A percentile compares a stretch with the other conserved stretches of the same genome.
Conservation (phyloP, 2,888 invertebrate species). For the Bombylius major region DNA sequence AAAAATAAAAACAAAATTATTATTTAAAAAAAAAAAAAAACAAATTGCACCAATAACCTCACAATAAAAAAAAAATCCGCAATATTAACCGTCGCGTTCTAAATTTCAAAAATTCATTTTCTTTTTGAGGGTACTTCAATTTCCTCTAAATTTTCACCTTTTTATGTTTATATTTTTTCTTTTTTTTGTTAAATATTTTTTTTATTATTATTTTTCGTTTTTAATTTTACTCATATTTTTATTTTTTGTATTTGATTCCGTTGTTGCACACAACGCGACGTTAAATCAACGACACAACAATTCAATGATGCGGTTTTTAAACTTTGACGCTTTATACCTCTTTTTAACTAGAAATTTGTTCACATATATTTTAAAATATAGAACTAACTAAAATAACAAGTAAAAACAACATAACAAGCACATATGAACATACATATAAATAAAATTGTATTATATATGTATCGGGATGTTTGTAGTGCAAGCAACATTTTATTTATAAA, state of each 20-base stretch:
- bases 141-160: not conserved
- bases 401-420: too few relatives aligned
- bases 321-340: constrained; percentile 1
- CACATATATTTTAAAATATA: too few relatives aligned
- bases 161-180: too few relatives aligned
- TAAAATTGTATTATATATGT: too few relatives aligned
- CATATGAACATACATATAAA: too few relatives aligned
- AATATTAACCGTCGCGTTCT: not conserved
- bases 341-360: too few relatives aligned
- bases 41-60: too few relatives aligned
- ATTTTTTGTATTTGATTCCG: not conserved
- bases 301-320: constrained; percentile 1
- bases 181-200: too few relatives aligned
- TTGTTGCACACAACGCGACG: not conserved
- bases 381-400: too few relatives aligned
- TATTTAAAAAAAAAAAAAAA: too few relatives aligned
- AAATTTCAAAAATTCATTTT: not conserved
- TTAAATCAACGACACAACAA: not conserved
- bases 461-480: too few relatives aligned
- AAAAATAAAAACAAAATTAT: too few relatives aligned
- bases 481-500: constrained; percentile 1
- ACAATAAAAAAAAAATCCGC: not conserved
- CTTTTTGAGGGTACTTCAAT: not conserved
- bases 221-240: not conserved
- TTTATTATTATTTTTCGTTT: not conserved